phyloP scores from a whole-genome alignment of 2,113 vertebrate genomes.

The Sander vitreus region DNA sequence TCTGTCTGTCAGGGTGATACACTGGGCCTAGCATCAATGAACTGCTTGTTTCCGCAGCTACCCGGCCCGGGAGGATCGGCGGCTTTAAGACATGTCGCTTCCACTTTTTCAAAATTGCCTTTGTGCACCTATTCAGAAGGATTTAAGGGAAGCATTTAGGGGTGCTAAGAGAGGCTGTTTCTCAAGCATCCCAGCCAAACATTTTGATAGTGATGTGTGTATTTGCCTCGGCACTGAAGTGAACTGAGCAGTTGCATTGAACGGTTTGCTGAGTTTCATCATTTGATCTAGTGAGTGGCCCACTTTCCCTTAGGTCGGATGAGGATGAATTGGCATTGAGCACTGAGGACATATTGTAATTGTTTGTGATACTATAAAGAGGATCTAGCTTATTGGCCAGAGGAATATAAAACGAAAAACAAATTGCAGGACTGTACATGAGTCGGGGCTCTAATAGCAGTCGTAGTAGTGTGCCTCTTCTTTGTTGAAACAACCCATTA shows the following conservation, averaged over 20 bases:
- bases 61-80: conserved; percentile 56
- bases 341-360: conserved; percentile 37
- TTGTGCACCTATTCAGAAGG: conserved; percentile 49
- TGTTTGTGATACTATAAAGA: conserved; percentile 37
- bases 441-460: conserved; percentile 6
- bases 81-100: conserved; percentile 73
- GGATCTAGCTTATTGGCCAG: background rate
- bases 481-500: conserved; percentile 52
- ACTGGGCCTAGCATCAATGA: conserved; percentile 76
- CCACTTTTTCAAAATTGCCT: conserved; percentile 69
- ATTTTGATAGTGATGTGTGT: conserved; percentile 20
- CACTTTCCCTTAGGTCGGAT: conserved; percentile 65
- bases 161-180: conserved; percentile 30
- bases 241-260: conserved; percentile 39
- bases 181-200: conserved; percentile 12
- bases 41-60: conserved; percentile 73
- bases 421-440: background rate
- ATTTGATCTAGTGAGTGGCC: conserved; percentile 56
- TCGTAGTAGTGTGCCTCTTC: background rate
- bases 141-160: conserved; percentile 8
- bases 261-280: conserved; percentile 52
- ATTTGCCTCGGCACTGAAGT: conserved; percentile 14
- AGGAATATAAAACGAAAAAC: background rate
- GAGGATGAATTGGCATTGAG: conserved; percentile 60
- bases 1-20: conserved; percentile 75